Base-by-base conservation (phyloP, 2,888 invertebrate genomes). In the Stomorhina lunata region DNA sequence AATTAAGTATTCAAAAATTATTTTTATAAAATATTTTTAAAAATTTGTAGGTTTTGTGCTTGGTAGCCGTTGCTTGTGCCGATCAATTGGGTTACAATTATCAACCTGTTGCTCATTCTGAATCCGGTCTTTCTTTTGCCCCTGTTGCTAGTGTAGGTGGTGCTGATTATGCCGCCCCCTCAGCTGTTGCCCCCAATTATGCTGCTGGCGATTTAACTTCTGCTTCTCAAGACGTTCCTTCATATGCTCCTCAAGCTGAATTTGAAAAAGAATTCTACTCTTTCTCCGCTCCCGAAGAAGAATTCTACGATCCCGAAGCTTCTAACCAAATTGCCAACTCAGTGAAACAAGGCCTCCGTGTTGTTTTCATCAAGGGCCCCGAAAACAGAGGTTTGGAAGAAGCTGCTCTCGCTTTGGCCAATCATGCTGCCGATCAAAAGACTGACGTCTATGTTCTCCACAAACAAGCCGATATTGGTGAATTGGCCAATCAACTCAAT, bases 371-470 rank as follows among this genome's bases (percentile, higher is more conserved):
- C 55, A 90, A 89, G 79, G 86, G 89, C 0, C 90, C 90, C 37
- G 89, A 89, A 79, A 89, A 88, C 65, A 87, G 83, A n/a, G 89
- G 87, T 7, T 85, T 88, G 6, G 87, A 88, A 15, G 84, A 84
- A 32, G 88, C 88, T 27, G 90, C 90, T 12, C 84, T 90, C 12
- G 86, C 87, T 50, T 77, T 90, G 79, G 89, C 88, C 79, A 88
- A 86, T 71, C 87, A 88, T 66, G 87, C 89, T 2, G 85, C 85
- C 32, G 88, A 90, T 71, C 88, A 90, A 68, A 86, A 88, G 75
- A 90, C 90, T 4, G 89, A 88, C 66, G 90, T 90, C 57, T 90
- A 90, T 84, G 90, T 90, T n/a, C 86, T 90, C 9, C 87, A 85
- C 85, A 90, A 90, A 80, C 88, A 90, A 73, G 84, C 87, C 1